phyloP scores from a whole-genome alignment of 1,140 invertebrate genomes.

The Phymorhynchus buccinoides region DNA sequence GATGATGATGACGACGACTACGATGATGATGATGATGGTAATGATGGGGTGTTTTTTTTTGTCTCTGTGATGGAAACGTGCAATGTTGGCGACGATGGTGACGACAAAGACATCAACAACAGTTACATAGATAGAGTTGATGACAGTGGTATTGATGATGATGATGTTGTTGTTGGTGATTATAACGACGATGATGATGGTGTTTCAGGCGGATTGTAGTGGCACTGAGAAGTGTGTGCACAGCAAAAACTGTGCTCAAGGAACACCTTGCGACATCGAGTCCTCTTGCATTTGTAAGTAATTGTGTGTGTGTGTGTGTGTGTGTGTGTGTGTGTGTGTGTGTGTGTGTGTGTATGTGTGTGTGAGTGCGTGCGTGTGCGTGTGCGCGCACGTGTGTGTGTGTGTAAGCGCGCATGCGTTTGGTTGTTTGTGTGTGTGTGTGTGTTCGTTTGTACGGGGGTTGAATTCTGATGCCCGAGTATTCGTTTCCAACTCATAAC shows the following conservation, averaged over 20 bases:
- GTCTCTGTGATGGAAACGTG: background rate
- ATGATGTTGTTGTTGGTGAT: conserved; percentile 27
- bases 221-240: conserved; percentile 17
- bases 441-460: background rate
- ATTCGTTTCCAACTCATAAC: background rate
- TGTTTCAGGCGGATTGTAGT: conserved; percentile 25
- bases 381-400: too few species aligned
- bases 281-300: conserved; percentile 21
- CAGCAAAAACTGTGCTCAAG: background rate
- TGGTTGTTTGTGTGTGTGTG: conserved; percentile 6
- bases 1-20: too few species aligned
- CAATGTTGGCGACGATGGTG: background rate
- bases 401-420: too few species aligned
- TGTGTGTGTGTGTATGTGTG: background rate
- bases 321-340: conserved; percentile 12
- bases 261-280: background rate
- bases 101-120: too few species aligned
- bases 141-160: conserved; percentile 33
- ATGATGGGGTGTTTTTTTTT: background rate
- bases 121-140: background rate
- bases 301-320: background rate
- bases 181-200: conserved; percentile 43
- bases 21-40: too few species aligned
- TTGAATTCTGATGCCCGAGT: background rate
- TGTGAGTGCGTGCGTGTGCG: too few species aligned